Evolutionary conservation across 1,140 invertebrate genomes (phyloP), one percentile per base, ranked within the genome.

Genomic region (Plectus sambesii): DNA sequence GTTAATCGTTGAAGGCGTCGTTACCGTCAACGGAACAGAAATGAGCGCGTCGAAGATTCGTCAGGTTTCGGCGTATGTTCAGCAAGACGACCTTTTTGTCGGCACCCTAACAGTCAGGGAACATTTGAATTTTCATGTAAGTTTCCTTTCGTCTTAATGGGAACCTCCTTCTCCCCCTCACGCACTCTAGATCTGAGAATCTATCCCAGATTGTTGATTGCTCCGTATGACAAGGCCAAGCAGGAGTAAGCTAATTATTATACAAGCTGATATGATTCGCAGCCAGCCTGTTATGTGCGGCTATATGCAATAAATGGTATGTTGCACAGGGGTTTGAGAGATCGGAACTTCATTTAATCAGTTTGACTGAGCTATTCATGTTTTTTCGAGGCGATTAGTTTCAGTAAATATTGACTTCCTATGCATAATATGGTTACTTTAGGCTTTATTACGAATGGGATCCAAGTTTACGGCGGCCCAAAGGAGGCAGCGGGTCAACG

Each of bases 371-470:
- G n/a, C n/a, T n/a, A n/a, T n/a, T n/a, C n/a, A n/a, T n/a, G n/a
- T n/a, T n/a, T n/a, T n/a, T n/a, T n/a, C n/a, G n/a, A n/a, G n/a
- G n/a, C n/a, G n/a, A n/a, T n/a, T n/a, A n/a, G n/a, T n/a, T n/a
- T n/a, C n/a, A n/a, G n/a, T n/a, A n/a, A n/a, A n/a, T n/a, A n/a
- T n/a, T n/a, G n/a, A 40, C 30, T 9, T 49, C 48, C 12, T 26
- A 42, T 23, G 8, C 43, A 33, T 24, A 2, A 29, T 22, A 20
- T 15, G 39, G 1, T 29, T 37, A n/a, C 62, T 66, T 46, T 74
- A 89, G 80, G 86, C 89, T 5, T 73, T 87, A 63, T 80, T 96
- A 4, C 76, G 87, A 42, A 93, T 97, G 88, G 85, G 90, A 52
- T 75, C 78, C 25, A 72, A 81, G 35, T 78, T 88, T 49, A 77